Evolutionary conservation across 2,888 invertebrate species (phyloP).

Genomic region (Miltochrista miniata): DNA sequence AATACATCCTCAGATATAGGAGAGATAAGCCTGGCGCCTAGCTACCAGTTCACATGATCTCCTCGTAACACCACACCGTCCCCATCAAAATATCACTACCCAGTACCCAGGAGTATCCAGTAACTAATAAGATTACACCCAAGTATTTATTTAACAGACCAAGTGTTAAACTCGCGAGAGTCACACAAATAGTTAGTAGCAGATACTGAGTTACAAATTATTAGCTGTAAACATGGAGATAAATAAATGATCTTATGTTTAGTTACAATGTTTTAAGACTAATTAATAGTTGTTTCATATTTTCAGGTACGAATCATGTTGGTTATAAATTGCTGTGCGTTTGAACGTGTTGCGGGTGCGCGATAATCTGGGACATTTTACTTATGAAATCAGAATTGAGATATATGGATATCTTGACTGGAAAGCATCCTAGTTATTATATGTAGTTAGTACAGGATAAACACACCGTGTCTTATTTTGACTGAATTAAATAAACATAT

Average conservation of each 20-base stretch:
- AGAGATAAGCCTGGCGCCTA: conserved; percentile 15
- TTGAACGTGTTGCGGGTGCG: no score
- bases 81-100: conserved; percentile 27
- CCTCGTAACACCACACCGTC: conserved; percentile 27
- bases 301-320: neutral
- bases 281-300: neutral
- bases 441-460: no score
- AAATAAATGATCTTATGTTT: conserved; percentile 1
- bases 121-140: conserved; percentile 17
- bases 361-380: neutral
- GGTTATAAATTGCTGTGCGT: no score
- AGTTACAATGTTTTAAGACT: conserved; percentile 2
- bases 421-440: no score
- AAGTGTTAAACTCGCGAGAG: conserved; percentile 2
- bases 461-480: no score
- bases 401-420: no score
- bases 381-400: no score
- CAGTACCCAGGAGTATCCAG: conserved; percentile 34
- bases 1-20: no score
- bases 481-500: no score
- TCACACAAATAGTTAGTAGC: conserved; percentile 1
- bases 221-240: conserved; percentile 8
- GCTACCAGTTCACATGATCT: conserved; percentile 19
- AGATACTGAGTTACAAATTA: conserved; percentile 1
- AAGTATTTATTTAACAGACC: conserved; percentile 14